Evolutionary conservation across 2,888 invertebrate genomes (phyloP).

Genomic region (Polia nebulosa): DNA sequence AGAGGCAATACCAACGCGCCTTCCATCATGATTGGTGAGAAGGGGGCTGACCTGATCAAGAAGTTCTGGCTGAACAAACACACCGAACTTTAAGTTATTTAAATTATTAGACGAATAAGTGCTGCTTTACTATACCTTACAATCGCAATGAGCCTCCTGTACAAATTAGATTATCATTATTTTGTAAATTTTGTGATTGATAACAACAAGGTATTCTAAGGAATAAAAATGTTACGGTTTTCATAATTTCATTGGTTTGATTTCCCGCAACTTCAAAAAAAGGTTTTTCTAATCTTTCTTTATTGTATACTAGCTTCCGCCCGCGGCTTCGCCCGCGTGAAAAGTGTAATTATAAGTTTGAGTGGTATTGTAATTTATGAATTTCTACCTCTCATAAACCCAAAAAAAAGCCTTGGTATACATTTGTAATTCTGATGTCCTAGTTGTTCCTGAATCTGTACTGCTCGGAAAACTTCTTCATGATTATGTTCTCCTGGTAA

Average conservation of each 20-base stretch:
- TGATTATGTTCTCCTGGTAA: too few species aligned
- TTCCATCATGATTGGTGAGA: slow-evolving; percentile 91
- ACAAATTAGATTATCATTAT: slow-evolving; percentile 12
- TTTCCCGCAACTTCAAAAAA: background rate
- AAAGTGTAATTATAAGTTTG: too few species aligned
- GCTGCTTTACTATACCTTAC: background rate
- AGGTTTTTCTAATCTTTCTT: too few species aligned
- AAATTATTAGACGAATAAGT: slow-evolving; percentile 5
- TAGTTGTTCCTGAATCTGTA: too few species aligned
- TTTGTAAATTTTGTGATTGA: background rate
- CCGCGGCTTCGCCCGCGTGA: too few species aligned
- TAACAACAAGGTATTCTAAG: slow-evolving; percentile 7
- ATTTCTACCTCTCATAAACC: too few species aligned
- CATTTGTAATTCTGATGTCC: too few species aligned
- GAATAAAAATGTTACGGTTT: slow-evolving; percentile 25
- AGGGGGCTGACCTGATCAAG: slow-evolving; percentile 90
- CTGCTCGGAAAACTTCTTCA: too few species aligned
- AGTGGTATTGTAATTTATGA: too few species aligned
- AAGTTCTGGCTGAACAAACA: slow-evolving; percentile 79
- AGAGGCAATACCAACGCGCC: slow-evolving; percentile 91
- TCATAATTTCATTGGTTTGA: slow-evolving; percentile 12
- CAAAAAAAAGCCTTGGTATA: too few species aligned
- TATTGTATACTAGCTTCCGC: too few species aligned
- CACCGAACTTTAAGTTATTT: slow-evolving; percentile 59
- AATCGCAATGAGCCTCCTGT: background rate